Conservation (phyloP, 2,888 invertebrate genomes). For the Drosophila nr. fundita region DNA sequence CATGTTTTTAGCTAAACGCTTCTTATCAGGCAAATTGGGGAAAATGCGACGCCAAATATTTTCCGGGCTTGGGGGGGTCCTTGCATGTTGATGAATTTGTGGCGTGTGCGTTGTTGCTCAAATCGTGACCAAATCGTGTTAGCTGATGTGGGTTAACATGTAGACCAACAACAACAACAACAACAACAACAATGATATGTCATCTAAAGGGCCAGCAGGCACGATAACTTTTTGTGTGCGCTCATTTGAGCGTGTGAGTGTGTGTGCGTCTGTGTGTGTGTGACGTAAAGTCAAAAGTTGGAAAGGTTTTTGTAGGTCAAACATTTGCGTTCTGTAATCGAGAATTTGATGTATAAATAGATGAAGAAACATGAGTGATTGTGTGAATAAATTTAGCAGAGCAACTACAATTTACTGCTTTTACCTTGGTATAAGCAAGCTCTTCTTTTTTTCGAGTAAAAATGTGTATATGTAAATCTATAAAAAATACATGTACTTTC, state of each 20-base stretch:
- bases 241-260: constrained; percentile 5
- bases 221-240: constrained; percentile 55
- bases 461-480: neutral
- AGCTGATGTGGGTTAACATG: constrained; percentile 56
- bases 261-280: neutral
- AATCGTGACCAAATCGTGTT: constrained; percentile 81
- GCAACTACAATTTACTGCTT: neutral
- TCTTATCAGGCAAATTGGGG: constrained; percentile 81
- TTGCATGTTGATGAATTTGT: constrained; percentile 76
- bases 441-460: neutral
- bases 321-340: constrained; percentile 36
- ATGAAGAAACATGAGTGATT: constrained; percentile 42
- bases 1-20: constrained; percentile 80
- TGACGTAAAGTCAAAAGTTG: constrained; percentile 62
- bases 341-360: constrained; percentile 49
- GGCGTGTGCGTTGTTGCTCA: constrained; percentile 73
- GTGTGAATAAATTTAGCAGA: constrained; percentile 22
- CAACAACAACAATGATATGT: constrained; percentile 28
- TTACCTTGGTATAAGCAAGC: neutral
- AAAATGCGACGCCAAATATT: constrained; percentile 47
- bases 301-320: constrained; percentile 58
- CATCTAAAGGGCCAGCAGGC: constrained; percentile 52
- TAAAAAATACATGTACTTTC: neutral
- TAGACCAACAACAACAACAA: neutral
- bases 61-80: constrained; percentile 16